phyloP scores from a whole-genome alignment of 2,888 invertebrate species.

The Volucella inflata region DNA sequence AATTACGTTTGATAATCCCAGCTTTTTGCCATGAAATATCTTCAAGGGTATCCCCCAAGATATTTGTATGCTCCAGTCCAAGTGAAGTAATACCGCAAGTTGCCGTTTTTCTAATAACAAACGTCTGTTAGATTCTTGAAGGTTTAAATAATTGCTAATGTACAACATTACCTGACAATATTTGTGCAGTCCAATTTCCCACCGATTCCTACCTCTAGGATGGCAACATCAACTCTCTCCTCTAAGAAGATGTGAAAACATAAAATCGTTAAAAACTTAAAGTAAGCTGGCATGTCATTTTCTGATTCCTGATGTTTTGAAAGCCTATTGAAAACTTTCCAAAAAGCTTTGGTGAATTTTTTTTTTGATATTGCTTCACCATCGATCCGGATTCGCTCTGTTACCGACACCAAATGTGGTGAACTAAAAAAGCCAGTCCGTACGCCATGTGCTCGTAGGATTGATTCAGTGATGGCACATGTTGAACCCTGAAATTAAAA shows the following conservation, averaged over 20 bases:
- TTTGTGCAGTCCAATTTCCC: constrained; percentile 98
- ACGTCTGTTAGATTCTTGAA: background rate
- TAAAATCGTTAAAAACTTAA: constrained; percentile 96
- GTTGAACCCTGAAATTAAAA: constrained; percentile 89
- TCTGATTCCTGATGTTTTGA: constrained; percentile 85
- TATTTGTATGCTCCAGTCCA: constrained; percentile 94
- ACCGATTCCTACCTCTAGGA: constrained; percentile 99
- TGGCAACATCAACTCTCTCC: constrained; percentile 94
- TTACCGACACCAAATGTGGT: constrained; percentile 95
- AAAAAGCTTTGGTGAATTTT: constrained; percentile 92
- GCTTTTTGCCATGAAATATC: constrained; percentile 98
- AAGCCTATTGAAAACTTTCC: constrained; percentile 89
- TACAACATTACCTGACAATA: constrained; percentile 87
- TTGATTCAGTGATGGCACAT: constrained; percentile 95
- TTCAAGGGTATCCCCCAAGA: constrained; percentile 91
- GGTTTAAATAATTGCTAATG: background rate
- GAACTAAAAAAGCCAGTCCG: constrained; percentile 98
- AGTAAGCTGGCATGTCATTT: constrained; percentile 95
- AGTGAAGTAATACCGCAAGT: constrained; percentile 96
- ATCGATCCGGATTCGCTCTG: constrained; percentile 95
- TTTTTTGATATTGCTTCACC: constrained; percentile 90
- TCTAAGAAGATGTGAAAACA: constrained; percentile 94
- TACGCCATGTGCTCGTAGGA: constrained; percentile 92
- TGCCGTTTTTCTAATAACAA: constrained; percentile 87
- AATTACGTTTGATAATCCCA: constrained; percentile 94